phyloP scores from a whole-genome alignment of 1,140 invertebrate genomes.

The Megalopta genalis region DNA sequence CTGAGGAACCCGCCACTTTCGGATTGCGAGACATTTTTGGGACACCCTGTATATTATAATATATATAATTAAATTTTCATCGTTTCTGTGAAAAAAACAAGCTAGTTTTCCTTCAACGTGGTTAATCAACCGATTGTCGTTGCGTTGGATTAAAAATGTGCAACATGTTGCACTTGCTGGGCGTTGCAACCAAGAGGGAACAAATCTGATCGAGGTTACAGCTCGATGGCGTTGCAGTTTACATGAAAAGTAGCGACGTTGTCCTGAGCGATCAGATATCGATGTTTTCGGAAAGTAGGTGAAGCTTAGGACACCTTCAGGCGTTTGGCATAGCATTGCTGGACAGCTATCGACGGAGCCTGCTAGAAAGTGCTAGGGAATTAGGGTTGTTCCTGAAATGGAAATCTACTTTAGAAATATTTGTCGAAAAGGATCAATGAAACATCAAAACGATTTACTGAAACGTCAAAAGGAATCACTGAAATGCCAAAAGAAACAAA shows the following conservation, averaged over 20 bases:
- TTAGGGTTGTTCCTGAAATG: not conserved
- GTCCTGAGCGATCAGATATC: not conserved
- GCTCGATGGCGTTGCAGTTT: not conserved
- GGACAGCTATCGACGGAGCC: not conserved
- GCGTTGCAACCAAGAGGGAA: not conserved
- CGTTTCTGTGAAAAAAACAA: too few species aligned
- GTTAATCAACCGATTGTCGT: too few species aligned
- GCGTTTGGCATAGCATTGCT: not conserved
- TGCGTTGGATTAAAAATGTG: too few species aligned
- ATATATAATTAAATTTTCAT: too few species aligned
- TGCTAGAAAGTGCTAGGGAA: not conserved
- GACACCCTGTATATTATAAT: too few species aligned
- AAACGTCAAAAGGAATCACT: too few species aligned
- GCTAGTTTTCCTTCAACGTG: too few species aligned
- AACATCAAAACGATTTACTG: too few species aligned
- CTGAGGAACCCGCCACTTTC: too few species aligned
- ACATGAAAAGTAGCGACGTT: not conserved
- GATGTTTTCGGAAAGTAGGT: slow-evolving; percentile 6
- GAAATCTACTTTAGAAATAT: not conserved
- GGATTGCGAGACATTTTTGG: too few species aligned
- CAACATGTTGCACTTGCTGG: too few species aligned
- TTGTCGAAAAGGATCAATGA: not conserved
- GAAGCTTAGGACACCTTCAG: not conserved
- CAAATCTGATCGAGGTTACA: not conserved
- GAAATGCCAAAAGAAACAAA: too few species aligned